Base-by-base conservation (phyloP, 2,113 vertebrate species). In the Raja brachyura region DNA sequence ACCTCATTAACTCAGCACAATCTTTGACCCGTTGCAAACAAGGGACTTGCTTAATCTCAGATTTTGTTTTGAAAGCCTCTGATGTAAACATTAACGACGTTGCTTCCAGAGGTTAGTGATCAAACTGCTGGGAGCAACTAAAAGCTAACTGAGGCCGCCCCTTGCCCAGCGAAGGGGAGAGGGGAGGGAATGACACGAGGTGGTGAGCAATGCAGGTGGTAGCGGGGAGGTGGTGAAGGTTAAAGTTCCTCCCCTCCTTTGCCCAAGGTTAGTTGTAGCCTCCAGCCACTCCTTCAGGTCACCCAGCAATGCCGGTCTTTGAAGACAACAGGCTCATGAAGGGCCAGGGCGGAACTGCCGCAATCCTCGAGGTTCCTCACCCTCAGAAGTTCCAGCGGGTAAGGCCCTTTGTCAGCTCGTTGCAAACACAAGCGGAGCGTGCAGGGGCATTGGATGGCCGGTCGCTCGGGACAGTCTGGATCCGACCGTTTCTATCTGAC, bases 71-170 rank as follows among this genome's bases (percentile, higher is more conserved):
- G 94, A 95, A 96, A 88, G 83, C 28, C 59, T 88, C 83, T 88
- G 59, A 31, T 88, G 83, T 88, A 88, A 88, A 88, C 59, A 97
- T 97, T 97, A 97, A 97, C 96, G 97, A 97, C 96, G 96, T 97
- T 97, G 96, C 96, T 94, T 83, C 94, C 93, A 90, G 94, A 94
- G 95, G 96, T 97, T 97, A 97, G 96, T 95, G 95, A 96, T 96
- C 96, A 97, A 97, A 96, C 96, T 97, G 96, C 97, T 97, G 96
- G 96, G 96, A 95, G 96, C 96, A 95, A 94, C 96, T 95, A 90
- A 22, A 94, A 94, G 93, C 93, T 93, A 77, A 94, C 94, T 93
- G 95, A 94, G 96, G 94, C 94, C 94, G 94, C 93, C 90, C 93
- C 95, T 93, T 94, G 92, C 76, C 96, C 96, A n/a, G 95, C 95